Evolutionary conservation across 2,797 vertebrate species (phyloP), one percentile per base, ranked within the genome.

Genomic region (Cyprinella venusta): DNA sequence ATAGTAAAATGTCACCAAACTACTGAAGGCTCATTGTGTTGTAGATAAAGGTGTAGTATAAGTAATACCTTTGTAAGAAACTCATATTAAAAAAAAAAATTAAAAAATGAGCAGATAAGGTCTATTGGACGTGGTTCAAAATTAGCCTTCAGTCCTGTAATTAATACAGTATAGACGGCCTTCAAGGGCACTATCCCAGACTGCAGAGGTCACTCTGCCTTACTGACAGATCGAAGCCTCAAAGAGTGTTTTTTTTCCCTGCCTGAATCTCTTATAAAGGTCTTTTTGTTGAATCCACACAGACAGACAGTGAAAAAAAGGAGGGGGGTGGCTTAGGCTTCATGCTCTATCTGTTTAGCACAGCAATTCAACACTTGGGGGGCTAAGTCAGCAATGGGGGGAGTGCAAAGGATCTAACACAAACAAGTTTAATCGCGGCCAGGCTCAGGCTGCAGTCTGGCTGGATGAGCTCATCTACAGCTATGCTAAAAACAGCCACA

Each of bases 391-490:
- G 93, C 91, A 81, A 87, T 68, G 75, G 83, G 45, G n/a, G 26
- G 86, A 82, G 82, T 26, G 87, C 87, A 88, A 79, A 79, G 79
- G 88, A 89, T 87, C 90, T 88, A 84, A 85, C 80, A 91, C 86
- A 93, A 93, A 94, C 90, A 91, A 78, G 87, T 76, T 87, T 91
- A 92, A 93, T 92, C 88, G 89, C 59, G 64, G 40, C 76, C 83
- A 4, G 81, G 84, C 88, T 76, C 81, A 85, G 85, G 90, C 89
- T 84, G 84, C 82, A 36, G 87, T 76, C 85, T 90, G 86, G 68
- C 63, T 81, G 85, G 52, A 79, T 92, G 93, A 91, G 89, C 89
- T 92, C 91, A 92, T 81, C 80, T 79, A 85, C 80, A 76, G 50
- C 76, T 67, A 76, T 18, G n/a, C 75, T 86, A 68, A 77, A 77